Evolutionary conservation across 1,140 invertebrate genomes (phyloP), one percentile per base, ranked within the genome.

Genomic region (Parapsyche elsis): DNA sequence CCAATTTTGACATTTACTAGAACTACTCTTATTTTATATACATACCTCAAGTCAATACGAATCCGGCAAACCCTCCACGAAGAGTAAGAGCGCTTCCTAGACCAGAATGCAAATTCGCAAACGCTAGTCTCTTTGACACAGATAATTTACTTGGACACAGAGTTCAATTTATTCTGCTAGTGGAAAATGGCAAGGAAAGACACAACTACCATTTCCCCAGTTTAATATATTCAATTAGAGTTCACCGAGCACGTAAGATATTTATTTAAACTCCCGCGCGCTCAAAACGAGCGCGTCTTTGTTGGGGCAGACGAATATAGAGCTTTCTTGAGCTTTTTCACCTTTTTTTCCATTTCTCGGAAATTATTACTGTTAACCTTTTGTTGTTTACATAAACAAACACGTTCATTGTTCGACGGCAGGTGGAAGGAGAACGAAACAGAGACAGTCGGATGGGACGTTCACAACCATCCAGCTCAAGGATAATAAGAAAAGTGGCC

Each of bases 91-190:
- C 9, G 70, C 9, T 75, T 53, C 24, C 21, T 38, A 61, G 74
- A 77, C 75, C n/a, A 64, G 75, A 64, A 77, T 77, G 75, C 75
- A 77, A 77, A 77, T 77, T 77, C 57, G 16, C 24, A 44, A 77
- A 30, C 57, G 75, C n/a, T 38, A 77, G 12, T 77, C 75, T 77
- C 75, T 77, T 77, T 77, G 75, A 77, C 75, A 77, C 26, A 77
- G 75, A 77, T 77, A 77, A 77, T 77, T 77, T 77, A 44, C 24
- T 64, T 21, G 75, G 53, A 67, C 21, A 46, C 7, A 64, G 53
- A 77, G 75, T 53, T 64, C 75, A 77, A 77, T 77, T 77, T 77
- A 30, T 77, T 77, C 59, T 10, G 64, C 24, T 53, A 2, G 16
- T 9, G 23, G 23, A 26, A 67, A 67, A 67, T 24, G 21, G 21